phyloP scores from a whole-genome alignment of 2,113 vertebrate genomes.

The Nesoenas mayeri region DNA sequence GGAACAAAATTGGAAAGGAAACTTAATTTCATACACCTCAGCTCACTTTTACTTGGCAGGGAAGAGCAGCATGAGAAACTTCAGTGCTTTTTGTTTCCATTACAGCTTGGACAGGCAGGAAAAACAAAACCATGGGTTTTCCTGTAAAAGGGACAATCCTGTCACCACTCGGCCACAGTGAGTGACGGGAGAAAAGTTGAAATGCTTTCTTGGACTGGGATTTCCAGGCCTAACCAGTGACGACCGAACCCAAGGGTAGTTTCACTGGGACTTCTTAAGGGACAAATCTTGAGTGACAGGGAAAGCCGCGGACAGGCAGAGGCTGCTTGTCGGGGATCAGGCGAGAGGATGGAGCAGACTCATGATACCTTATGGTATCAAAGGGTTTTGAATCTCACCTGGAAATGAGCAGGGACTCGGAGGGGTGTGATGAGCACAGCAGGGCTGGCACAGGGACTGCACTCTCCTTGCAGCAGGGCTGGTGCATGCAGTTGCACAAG shows the following conservation, averaged over 20 bases:
- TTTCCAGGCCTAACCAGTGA: conserved; percentile 24
- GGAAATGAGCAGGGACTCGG: rapidly evolving
- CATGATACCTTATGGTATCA: background rate
- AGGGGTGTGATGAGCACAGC: background rate
- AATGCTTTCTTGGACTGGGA: conserved; percentile 27
- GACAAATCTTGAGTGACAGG: conserved; percentile 37
- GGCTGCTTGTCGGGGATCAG: background rate
- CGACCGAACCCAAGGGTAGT: background rate
- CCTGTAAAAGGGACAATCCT: background rate
- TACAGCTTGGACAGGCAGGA: background rate
- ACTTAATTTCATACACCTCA: background rate
- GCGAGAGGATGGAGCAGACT: background rate
- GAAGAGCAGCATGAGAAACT: background rate
- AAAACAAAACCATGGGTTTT: background rate
- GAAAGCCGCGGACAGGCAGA: background rate
- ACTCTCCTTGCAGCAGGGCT: background rate
- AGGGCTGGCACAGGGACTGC: background rate
- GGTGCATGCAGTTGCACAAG: background rate
- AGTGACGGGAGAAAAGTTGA: conserved; percentile 9
- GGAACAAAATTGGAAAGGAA: background rate
- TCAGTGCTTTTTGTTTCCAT: background rate
- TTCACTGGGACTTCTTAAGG: conserved; percentile 42
- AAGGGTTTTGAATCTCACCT: rapidly evolving
- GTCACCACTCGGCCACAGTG: background rate
- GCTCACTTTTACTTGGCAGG: background rate